Conservation (phyloP, 1,140 invertebrate species). For the Anoplophora glabripennis region DNA sequence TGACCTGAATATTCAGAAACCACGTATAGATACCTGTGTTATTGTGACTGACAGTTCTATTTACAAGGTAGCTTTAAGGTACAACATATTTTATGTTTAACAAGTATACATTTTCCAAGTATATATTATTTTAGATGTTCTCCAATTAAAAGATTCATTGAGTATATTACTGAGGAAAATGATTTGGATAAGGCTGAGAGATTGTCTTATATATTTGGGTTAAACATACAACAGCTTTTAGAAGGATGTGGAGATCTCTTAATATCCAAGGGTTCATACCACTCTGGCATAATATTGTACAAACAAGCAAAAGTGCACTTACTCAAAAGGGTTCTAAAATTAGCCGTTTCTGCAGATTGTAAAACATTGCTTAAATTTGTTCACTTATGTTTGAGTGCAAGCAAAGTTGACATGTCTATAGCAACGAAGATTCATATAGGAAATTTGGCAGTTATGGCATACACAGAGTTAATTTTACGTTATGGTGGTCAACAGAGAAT, state of each 20-base stretch:
- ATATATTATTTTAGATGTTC: slow-evolving; percentile 53
- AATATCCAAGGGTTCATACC: slow-evolving; percentile 61
- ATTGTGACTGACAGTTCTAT: slow-evolving; percentile 67
- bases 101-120: neutral
- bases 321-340: slow-evolving; percentile 68
- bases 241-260: slow-evolving; percentile 71
- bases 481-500: slow-evolving; percentile 37
- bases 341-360: slow-evolving; percentile 69
- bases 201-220: slow-evolving; percentile 58
- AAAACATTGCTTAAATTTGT: slow-evolving; percentile 65
- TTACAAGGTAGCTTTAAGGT: slow-evolving; percentile 66
- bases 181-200: slow-evolving; percentile 58
- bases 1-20: slow-evolving; percentile 54
- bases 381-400: slow-evolving; percentile 56
- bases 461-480: slow-evolving; percentile 61
- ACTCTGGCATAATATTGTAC: slow-evolving; percentile 65
- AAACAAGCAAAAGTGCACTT: slow-evolving; percentile 67
- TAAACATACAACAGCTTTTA: slow-evolving; percentile 67
- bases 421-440: slow-evolving; percentile 65
- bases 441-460: slow-evolving; percentile 67
- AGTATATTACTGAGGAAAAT: slow-evolving; percentile 57
- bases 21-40: slow-evolving; percentile 64
- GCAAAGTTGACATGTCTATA: slow-evolving; percentile 58
- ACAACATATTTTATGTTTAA: neutral
- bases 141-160: slow-evolving; percentile 65